Evolutionary conservation across 2,797 vertebrate species (phyloP).

Genomic region (Sitta carolinensis): DNA sequence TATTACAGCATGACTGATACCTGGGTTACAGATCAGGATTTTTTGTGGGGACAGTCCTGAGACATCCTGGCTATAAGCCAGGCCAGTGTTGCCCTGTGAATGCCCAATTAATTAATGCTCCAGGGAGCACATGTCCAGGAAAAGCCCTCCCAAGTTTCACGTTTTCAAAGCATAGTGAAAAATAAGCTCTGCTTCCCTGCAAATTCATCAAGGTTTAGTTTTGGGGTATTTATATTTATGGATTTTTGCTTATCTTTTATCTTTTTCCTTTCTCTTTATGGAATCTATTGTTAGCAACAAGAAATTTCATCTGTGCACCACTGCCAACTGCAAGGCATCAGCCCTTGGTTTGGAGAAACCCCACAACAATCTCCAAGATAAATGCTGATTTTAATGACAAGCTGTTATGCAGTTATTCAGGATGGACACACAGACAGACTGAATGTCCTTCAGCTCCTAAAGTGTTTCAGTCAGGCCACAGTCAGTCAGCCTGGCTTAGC

Average conservation of each 20-base stretch:
- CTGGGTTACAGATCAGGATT: rapidly evolving
- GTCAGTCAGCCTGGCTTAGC: not conserved
- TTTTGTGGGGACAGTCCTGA: not conserved
- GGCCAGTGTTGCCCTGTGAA: not conserved
- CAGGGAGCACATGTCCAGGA: rapidly evolving
- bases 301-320: not conserved
- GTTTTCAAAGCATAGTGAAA: not conserved
- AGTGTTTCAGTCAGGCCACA: not conserved
- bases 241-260: not conserved
- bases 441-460: not conserved
- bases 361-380: not conserved
- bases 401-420: not conserved
- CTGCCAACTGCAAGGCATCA: not conserved
- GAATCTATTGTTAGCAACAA: not conserved
- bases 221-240: not conserved
- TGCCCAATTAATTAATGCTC: not conserved
- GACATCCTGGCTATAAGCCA: not conserved
- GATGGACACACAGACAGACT: not conserved
- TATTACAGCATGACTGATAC: not conserved
- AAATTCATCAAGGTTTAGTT: not conserved
- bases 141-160: not conserved
- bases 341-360: not conserved
- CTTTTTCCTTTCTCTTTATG: not conserved
- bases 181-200: not conserved
- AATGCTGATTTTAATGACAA: not conserved